Conservation (phyloP, 2,113 vertebrate species). For the Planiliza haematocheilus region DNA sequence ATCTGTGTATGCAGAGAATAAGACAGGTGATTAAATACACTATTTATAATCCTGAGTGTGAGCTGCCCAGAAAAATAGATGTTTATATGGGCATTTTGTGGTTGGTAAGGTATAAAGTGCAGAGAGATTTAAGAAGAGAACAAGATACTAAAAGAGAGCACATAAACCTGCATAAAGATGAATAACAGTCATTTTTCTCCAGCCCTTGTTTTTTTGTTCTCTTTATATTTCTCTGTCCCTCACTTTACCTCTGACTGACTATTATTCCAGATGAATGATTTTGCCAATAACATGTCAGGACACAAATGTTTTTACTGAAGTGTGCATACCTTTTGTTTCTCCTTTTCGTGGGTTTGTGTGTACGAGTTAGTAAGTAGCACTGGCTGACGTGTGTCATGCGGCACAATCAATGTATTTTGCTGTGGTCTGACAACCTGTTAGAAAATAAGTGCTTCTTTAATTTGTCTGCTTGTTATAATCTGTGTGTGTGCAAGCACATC, state of each 20-base stretch:
- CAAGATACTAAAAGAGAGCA: slow-evolving; percentile 10
- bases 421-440: slow-evolving; percentile 44
- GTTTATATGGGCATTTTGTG: slow-evolving; percentile 23
- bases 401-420: slow-evolving; percentile 60
- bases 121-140: slow-evolving; percentile 1
- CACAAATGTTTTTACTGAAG: slow-evolving; percentile 41
- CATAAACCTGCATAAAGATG: slow-evolving; percentile 37
- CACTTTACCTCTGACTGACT: slow-evolving; percentile 21
- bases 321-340: slow-evolving; percentile 16
- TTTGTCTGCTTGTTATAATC: slow-evolving; percentile 41
- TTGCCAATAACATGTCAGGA: slow-evolving; percentile 62
- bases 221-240: slow-evolving; percentile 19
- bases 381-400: slow-evolving; percentile 44
- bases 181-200: slow-evolving; percentile 27
- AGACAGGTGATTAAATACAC: slow-evolving; percentile 46
- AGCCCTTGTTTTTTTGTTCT: slow-evolving; percentile 23
- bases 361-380: slow-evolving; percentile 43
- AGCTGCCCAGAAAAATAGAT: slow-evolving; percentile 2
- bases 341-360: slow-evolving; percentile 42
- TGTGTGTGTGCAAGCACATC: slow-evolving; percentile 12
- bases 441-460: slow-evolving; percentile 43
- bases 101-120: neutral
- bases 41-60: slow-evolving; percentile 11
- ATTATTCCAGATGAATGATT: slow-evolving; percentile 68
- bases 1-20: slow-evolving; percentile 18